These are phyloP conservation scores for Dendrolimus pini DNA, from an alignment of 2,888 invertebrate genomes.

Conservation along the genomic window DNA sequence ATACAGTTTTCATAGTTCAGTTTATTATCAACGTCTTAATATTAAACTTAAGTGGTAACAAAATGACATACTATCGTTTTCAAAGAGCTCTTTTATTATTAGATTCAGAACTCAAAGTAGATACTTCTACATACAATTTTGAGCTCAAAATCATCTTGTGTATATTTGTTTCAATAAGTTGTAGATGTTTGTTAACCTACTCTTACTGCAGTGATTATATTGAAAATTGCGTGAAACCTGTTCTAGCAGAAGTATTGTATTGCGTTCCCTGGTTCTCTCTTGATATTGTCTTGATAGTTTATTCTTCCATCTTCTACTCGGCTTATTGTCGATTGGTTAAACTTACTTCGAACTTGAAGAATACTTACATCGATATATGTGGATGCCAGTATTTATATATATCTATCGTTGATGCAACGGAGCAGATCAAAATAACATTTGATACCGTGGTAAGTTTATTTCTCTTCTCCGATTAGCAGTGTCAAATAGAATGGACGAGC, in stretches of 20 bases:
- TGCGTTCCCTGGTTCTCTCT: slow-evolving; percentile 4
- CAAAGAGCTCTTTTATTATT: slow-evolving; percentile 3
- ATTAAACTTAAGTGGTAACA: neutral
- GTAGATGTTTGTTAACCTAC: neutral
- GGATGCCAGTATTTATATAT: slow-evolving; percentile 9
- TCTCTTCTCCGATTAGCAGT: no score
- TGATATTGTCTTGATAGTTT: slow-evolving; percentile 10
- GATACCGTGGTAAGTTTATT: neutral
- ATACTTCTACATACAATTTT: slow-evolving; percentile 1
- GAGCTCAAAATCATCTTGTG: slow-evolving; percentile 3
- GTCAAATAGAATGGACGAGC: no score
- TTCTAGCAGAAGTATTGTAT: slow-evolving; percentile 1
- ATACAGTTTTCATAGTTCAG: neutral
- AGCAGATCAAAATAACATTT: neutral
- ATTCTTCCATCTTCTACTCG: slow-evolving; percentile 10
- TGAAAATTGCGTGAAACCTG: slow-evolving; percentile 2
- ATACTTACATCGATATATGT: slow-evolving; percentile 1
- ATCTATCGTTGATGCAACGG: slow-evolving; percentile 5
- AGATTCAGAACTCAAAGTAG: slow-evolving; percentile 1
- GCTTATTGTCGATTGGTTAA: slow-evolving; percentile 9
- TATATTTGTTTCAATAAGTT: neutral
- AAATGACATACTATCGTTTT: slow-evolving; percentile 1
- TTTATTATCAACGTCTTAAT: neutral
- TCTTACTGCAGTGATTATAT: slow-evolving; percentile 1
- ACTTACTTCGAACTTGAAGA: slow-evolving; percentile 2